A percentile compares a stretch with the other conserved stretches of the same genome.
phyloP scores from a whole-genome alignment of 2,888 invertebrate genomes.

The Chloromyia formosa region DNA sequence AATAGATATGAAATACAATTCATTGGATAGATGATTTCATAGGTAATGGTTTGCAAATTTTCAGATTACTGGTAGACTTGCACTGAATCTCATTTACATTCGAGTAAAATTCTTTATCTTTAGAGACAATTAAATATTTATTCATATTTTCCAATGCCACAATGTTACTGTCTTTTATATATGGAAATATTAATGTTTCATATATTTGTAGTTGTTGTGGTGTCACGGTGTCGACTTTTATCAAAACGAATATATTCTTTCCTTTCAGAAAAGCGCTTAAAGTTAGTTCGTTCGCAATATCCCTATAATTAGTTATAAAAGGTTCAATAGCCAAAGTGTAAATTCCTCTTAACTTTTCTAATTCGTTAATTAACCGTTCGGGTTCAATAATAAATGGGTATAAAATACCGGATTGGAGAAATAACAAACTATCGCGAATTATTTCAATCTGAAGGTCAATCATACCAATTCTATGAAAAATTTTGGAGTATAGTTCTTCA shows the following conservation, averaged over 20 bases:
- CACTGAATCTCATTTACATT: neutral
- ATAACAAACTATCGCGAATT: neutral
- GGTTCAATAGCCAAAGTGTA: neutral
- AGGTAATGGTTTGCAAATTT: neutral
- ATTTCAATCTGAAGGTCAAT: neutral
- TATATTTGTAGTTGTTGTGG: neutral
- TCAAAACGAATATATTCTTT: neutral
- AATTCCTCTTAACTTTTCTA: conserved; percentile 3
- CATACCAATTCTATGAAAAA: neutral
- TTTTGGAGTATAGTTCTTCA: neutral
- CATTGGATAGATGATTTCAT: neutral
- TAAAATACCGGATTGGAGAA: neutral
- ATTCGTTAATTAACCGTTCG: neutral
- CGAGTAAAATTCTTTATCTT: neutral
- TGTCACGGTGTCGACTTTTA: neutral
- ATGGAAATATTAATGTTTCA: neutral
- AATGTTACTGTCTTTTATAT: neutral
- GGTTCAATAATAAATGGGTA: conserved; percentile 5
- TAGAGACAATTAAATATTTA: neutral
- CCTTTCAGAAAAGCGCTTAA: neutral
- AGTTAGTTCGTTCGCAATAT: neutral
- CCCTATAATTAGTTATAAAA: neutral
- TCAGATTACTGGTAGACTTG: neutral
- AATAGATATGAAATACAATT: neutral
- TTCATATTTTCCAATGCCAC: neutral